These are phyloP conservation scores for Phytoseiulus persimilis DNA, from an alignment of 2,888 invertebrate genomes.

Conservation along the genomic window DNA sequence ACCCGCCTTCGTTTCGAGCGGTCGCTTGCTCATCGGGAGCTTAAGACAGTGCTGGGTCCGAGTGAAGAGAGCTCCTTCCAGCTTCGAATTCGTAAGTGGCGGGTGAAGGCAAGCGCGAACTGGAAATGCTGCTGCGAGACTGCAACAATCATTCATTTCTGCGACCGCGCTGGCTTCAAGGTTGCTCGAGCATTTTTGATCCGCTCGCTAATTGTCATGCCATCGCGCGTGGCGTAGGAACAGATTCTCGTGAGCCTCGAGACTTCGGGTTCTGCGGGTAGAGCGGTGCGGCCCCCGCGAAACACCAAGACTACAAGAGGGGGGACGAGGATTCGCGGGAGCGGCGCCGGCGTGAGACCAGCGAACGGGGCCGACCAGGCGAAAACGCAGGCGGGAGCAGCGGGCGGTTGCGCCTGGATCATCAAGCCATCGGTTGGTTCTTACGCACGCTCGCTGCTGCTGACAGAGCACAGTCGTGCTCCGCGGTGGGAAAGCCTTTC, in stretches of 20 bases:
- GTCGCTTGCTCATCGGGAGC: no score
- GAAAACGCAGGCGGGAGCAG: neutral
- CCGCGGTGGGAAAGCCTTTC: neutral
- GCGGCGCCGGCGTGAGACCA: neutral
- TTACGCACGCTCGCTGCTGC: neutral
- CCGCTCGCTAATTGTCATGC: neutral
- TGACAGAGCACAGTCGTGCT: neutral
- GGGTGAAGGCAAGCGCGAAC: no score
- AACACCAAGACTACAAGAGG: neutral
- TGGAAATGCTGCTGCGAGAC: no score
- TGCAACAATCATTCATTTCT: no score
- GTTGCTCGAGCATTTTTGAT: neutral
- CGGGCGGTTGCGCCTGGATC: neutral
- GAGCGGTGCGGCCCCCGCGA: neutral
- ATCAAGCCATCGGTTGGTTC: neutral
- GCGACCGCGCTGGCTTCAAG: neutral
- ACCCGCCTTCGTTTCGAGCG: no score
- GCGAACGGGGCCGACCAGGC: neutral
- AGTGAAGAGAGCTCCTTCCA: no score
- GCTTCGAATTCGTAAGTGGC: no score
- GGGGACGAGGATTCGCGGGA: neutral
- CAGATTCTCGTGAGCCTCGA: no score
- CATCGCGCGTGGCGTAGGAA: no score
- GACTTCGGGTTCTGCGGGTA: no score
- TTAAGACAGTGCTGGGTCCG: no score